Percentiles rank a stretch among this genome's conserved stretches.
These are phyloP conservation scores for Terrapene triunguis DNA, from an alignment of 2,113 vertebrate genomes.

Conservation along the genomic window DNA sequence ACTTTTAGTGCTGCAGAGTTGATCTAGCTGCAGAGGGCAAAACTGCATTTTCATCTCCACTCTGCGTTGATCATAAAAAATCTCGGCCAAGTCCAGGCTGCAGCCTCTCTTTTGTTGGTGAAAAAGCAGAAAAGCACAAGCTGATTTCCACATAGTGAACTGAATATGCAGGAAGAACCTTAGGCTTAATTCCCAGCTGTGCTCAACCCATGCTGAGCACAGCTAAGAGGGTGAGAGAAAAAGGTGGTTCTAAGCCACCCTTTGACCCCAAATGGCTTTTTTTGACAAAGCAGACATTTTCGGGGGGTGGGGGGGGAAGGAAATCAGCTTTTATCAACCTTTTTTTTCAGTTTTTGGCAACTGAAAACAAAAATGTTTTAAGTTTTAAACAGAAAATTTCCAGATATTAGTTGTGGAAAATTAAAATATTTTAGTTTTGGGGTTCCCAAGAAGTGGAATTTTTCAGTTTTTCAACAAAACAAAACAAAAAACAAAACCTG, in stretches of 20 bases:
- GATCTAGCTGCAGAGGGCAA: background rate
- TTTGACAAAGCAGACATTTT: background rate
- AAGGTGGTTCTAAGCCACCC: background rate
- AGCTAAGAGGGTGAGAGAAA: background rate
- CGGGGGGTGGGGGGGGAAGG: too few species aligned
- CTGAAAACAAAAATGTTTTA: too few species aligned
- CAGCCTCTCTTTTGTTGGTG: background rate
- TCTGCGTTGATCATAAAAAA: fast-evolving
- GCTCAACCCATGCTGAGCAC: background rate
- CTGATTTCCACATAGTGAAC: background rate
- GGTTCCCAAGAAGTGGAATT: too few species aligned
- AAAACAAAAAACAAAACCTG: slow-evolving; percentile 13
- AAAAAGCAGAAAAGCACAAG: background rate
- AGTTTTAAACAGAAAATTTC: too few species aligned
- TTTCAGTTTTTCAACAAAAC: background rate
- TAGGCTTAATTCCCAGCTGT: background rate
- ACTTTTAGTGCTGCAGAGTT: background rate
- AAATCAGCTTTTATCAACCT: background rate
- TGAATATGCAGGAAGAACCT: background rate
- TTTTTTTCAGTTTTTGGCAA: too few species aligned
- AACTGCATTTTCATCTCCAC: background rate
- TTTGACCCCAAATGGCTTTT: background rate
- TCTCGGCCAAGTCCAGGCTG: background rate
- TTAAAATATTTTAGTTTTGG: too few species aligned
- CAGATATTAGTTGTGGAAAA: too few species aligned